phyloP scores from a whole-genome alignment of 2,888 invertebrate species.

The Tribolium freemani region DNA sequence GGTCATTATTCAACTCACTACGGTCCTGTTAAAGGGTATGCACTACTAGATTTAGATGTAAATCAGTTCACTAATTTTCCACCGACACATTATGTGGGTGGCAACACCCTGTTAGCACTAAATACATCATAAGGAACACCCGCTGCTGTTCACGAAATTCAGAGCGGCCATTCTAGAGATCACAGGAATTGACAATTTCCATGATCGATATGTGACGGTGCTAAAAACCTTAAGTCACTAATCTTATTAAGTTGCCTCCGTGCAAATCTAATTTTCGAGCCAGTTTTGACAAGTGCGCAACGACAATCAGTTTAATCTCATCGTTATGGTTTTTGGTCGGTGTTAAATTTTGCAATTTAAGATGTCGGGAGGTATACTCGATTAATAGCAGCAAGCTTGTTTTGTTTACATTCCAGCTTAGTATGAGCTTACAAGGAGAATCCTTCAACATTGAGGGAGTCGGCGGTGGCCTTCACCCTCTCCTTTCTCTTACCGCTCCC shows the following conservation, averaged over 20 bases:
- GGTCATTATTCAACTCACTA: constrained; percentile 45
- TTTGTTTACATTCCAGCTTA: constrained; percentile 50
- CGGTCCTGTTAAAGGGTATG: constrained; percentile 44
- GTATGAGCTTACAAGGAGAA: constrained; percentile 48
- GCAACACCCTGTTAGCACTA: constrained; percentile 45
- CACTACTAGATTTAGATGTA: constrained; percentile 47
- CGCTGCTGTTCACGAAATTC: constrained; percentile 24
- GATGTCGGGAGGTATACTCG: constrained; percentile 47
- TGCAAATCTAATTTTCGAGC: constrained; percentile 26
- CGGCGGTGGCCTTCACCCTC: constrained; percentile 35
- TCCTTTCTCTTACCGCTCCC: constrained; percentile 35
- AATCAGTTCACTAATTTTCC: constrained; percentile 48
- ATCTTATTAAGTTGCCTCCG: constrained; percentile 4
- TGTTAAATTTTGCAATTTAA: constrained; percentile 49
- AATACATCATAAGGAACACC: constrained; percentile 47
- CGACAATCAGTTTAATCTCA: constrained; percentile 43
- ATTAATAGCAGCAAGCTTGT: constrained; percentile 49
- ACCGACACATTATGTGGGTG: constrained; percentile 47
- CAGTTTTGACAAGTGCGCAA: constrained; percentile 12
- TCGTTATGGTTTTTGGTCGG: constrained; percentile 46
- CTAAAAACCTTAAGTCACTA: background rate
- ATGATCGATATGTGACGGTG: background rate
- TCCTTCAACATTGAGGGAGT: constrained; percentile 47
- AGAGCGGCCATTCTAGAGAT: constrained; percentile 20
- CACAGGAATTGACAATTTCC: constrained; percentile 3